Evolutionary conservation across 2,888 invertebrate genomes (phyloP).

Genomic region (Branchipolynoe longqiensis): DNA sequence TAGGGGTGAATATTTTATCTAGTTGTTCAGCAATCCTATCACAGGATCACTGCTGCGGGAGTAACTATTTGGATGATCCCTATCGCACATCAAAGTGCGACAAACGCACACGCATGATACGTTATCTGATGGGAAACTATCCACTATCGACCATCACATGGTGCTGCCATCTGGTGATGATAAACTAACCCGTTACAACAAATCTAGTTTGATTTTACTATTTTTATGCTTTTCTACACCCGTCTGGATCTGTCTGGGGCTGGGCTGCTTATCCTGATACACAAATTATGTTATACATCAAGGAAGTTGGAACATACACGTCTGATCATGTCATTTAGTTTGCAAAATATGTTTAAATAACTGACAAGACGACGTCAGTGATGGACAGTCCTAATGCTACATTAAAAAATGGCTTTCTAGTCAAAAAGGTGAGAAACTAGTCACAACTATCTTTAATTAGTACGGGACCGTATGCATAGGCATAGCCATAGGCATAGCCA

Average conservation of each 20-base stretch:
- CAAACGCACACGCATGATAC: no score
- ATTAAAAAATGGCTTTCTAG: slow-evolving; percentile 30
- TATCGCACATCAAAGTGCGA: no score
- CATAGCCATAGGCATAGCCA: no score
- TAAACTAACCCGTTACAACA: background rate
- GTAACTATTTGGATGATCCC: no score
- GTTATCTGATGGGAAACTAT: no score
- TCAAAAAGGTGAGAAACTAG: slow-evolving; percentile 33
- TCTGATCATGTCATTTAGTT: background rate
- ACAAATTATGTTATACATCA: background rate
- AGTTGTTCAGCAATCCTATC: no score
- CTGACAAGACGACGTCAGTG: background rate
- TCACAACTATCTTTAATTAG: no score
- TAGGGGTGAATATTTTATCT: no score
- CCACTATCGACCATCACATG: no score
- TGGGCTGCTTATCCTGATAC: background rate
- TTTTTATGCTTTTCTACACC: background rate
- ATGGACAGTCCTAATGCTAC: slow-evolving; percentile 26
- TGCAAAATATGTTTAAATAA: background rate
- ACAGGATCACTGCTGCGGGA: no score
- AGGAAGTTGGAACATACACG: background rate
- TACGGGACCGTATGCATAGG: no score
- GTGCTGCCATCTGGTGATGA: slow-evolving; percentile 19
- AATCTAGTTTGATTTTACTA: background rate
- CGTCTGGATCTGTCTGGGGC: no score